A percentile compares a stretch with the other conserved stretches of the same genome.
Conservation (phyloP, 2,888 invertebrate genomes). For the Macroteleia sp. region DNA sequence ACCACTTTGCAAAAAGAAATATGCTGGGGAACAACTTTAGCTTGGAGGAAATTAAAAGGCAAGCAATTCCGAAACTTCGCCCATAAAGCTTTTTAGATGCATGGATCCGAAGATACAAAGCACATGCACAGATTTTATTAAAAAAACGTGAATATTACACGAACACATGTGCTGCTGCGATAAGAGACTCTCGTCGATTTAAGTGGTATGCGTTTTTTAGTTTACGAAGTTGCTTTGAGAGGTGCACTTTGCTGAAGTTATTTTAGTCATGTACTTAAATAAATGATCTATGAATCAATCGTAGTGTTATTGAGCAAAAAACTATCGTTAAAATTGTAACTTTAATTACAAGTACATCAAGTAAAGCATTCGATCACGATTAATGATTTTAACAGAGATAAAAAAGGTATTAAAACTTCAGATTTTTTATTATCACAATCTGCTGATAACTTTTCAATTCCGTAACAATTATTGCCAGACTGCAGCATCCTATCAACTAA, state of each 20-base stretch:
- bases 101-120: slow-evolving; percentile 22
- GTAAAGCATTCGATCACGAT: too few relatives aligned
- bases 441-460: slow-evolving; percentile 33
- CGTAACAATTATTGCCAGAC: slow-evolving; percentile 23
- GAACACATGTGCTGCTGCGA: slow-evolving; percentile 1
- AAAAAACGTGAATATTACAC: slow-evolving; percentile 33
- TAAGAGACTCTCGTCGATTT: slow-evolving; percentile 27
- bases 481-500: slow-evolving; percentile 1
- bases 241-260: slow-evolving; percentile 7
- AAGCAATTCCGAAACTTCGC: slow-evolving; percentile 65
- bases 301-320: too few relatives aligned
- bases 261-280: neutral
- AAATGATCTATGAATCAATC: neutral
- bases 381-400: neutral
- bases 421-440: slow-evolving; percentile 10
- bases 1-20: slow-evolving; percentile 58
- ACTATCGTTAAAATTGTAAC: too few relatives aligned
- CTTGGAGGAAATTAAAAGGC: slow-evolving; percentile 68
- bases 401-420: too few relatives aligned
- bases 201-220: slow-evolving; percentile 25
- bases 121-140: slow-evolving; percentile 16
- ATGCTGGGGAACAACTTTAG: slow-evolving; percentile 46
- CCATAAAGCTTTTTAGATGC: slow-evolving; percentile 62
- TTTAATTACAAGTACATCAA: too few relatives aligned
- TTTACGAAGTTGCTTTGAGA: slow-evolving; percentile 17